These are phyloP conservation scores for Zenarchopterus dispar DNA, from an alignment of 2,797 vertebrate genomes.

Conservation along the genomic window DNA sequence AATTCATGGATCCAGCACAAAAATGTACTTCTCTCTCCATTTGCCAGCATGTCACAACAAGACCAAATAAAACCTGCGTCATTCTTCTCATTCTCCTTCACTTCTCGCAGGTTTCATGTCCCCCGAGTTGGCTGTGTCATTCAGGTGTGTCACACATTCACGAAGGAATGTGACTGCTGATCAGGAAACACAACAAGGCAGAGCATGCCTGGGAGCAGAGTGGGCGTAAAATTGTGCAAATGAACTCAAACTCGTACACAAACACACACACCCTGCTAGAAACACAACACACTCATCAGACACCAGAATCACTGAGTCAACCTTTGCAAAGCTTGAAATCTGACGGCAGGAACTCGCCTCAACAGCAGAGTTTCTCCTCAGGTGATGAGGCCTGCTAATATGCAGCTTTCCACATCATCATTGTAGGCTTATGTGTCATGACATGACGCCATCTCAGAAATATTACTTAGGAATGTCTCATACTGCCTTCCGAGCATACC, in stretches of 20 bases:
- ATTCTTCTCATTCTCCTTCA: slow-evolving; percentile 15
- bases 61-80: slow-evolving; percentile 13
- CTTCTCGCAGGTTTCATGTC: slow-evolving; percentile 1
- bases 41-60: slow-evolving; percentile 37
- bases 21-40: slow-evolving; percentile 30
- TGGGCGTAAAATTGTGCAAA: slow-evolving; percentile 29
- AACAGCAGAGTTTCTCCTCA: slow-evolving; percentile 20
- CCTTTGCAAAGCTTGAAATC: slow-evolving; percentile 38
- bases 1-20: not conserved
- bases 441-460: slow-evolving; percentile 60
- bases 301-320: slow-evolving; percentile 45
- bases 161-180: slow-evolving; percentile 11
- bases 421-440: slow-evolving; percentile 53
- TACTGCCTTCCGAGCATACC: slow-evolving; percentile 49
- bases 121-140: slow-evolving; percentile 41
- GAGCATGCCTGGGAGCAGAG: slow-evolving; percentile 31
- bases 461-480: slow-evolving; percentile 54
- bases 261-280: slow-evolving; percentile 12
- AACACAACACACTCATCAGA: slow-evolving; percentile 28
- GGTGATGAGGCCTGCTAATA: slow-evolving; percentile 27
- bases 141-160: slow-evolving; percentile 52
- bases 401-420: slow-evolving; percentile 48
- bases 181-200: slow-evolving; percentile 21
- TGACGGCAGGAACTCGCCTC: slow-evolving; percentile 32
- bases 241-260: not conserved